Conservation (phyloP, 64 coral and sea anemone genomes). For the Porites australiensis region DNA sequence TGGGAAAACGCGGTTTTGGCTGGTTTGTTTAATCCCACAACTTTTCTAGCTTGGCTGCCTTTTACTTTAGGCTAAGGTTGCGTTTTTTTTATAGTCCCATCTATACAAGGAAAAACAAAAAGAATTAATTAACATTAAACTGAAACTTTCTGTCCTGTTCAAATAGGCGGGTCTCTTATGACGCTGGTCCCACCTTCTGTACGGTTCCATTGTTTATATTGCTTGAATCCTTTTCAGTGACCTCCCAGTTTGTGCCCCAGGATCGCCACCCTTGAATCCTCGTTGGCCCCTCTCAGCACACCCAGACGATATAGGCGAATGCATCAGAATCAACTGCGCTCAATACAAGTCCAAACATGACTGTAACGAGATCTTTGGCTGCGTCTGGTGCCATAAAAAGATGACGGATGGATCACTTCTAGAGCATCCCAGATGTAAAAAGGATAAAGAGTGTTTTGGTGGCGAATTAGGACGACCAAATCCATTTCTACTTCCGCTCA, state of each 20-base stretch:
- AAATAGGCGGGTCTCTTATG: too few species aligned
- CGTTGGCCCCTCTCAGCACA: conserved; percentile 26
- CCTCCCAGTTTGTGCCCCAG: conserved; percentile 39
- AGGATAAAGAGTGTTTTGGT: conserved; percentile 35
- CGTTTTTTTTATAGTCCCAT: too few species aligned
- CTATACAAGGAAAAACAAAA: too few species aligned
- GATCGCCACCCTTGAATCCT: not conserved
- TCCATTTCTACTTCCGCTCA: conserved; percentile 47
- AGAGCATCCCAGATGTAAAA: conserved; percentile 30
- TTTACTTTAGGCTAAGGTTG: too few species aligned
- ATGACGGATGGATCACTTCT: conserved; percentile 10
- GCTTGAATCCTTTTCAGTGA: not conserved
- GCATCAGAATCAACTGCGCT: conserved; percentile 31
- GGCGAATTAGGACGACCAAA: conserved; percentile 25
- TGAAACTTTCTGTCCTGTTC: too few species aligned
- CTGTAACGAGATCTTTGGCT: conserved; percentile 51
- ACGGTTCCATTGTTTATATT: not conserved
- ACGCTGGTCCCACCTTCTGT: not conserved
- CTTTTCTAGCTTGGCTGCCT: too few species aligned
- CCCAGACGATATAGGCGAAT: conserved; percentile 28
- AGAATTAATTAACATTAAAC: too few species aligned
- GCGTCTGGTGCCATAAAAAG: conserved; percentile 48
- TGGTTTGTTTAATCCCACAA: too few species aligned
- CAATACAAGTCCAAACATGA: conserved; percentile 3
- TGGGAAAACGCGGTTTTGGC: too few species aligned